phyloP scores from a whole-genome alignment of 2,797 vertebrate species.

The Gymnothorax javanicus region DNA sequence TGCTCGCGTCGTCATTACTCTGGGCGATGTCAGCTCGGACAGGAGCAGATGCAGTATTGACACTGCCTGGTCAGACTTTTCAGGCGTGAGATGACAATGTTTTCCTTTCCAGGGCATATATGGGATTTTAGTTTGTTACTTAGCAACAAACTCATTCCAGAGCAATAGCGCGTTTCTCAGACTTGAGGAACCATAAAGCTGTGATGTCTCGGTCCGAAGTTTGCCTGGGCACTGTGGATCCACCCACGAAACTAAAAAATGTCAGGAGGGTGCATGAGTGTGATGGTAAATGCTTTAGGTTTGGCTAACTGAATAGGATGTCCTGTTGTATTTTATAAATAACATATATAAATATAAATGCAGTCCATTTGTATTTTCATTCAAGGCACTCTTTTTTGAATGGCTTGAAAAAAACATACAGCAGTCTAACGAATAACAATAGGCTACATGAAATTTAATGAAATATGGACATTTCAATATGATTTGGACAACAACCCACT shows the following conservation, averaged over 20 bases:
- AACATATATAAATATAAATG: too few relatives aligned
- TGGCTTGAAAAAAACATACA: neutral
- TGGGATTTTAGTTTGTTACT: conserved; percentile 9
- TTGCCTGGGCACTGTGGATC: neutral
- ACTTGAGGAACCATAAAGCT: conserved; percentile 1
- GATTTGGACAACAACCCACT: neutral
- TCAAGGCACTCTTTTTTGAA: neutral
- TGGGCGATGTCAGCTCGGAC: neutral
- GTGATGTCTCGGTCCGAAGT: conserved; percentile 4
- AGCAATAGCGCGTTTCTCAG: neutral
- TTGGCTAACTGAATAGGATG: neutral
- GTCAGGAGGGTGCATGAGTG: neutral
- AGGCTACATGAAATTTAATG: neutral
- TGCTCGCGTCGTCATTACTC: conserved; percentile 13
- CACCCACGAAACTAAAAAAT: neutral
- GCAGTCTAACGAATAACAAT: neutral
- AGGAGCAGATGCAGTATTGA: conserved; percentile 1
- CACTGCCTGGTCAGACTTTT: neutral
- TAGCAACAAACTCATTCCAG: conserved; percentile 5
- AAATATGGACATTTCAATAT: neutral
- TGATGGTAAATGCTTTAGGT: neutral
- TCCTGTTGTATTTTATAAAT: neutral
- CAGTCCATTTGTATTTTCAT: neutral
- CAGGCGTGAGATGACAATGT: conserved; percentile 18
- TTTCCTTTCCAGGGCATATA: conserved; percentile 12